phyloP scores from a whole-genome alignment of 2,888 invertebrate genomes.

The Agrochola lychnidis region DNA sequence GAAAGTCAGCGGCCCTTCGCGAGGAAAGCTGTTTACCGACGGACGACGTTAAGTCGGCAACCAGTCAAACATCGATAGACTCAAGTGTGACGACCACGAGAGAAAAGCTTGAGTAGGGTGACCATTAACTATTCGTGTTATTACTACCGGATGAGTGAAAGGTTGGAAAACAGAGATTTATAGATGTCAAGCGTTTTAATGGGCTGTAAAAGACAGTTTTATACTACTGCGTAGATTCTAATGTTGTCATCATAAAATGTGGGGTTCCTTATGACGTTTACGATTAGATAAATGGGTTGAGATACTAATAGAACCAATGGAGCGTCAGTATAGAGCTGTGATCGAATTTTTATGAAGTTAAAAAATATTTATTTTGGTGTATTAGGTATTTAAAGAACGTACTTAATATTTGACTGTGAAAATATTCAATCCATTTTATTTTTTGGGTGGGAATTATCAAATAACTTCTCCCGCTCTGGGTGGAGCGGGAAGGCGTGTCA shows the following conservation, averaged over 20 bases:
- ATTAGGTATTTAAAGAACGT: neutral
- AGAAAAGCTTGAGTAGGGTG: slow-evolving; percentile 68
- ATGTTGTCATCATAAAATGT: slow-evolving; percentile 32
- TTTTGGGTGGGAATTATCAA: no score
- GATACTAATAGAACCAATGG: neutral
- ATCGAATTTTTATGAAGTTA: neutral
- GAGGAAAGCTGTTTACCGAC: slow-evolving; percentile 70
- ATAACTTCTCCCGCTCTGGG: no score
- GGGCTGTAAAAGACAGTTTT: slow-evolving; percentile 36
- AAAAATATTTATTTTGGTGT: neutral
- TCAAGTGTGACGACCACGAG: slow-evolving; percentile 62
- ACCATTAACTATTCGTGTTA: slow-evolving; percentile 49
- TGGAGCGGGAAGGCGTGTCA: no score
- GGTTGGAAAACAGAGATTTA: slow-evolving; percentile 36
- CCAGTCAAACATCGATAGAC: slow-evolving; percentile 66
- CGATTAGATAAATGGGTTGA: slow-evolving; percentile 7
- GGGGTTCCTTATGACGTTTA: slow-evolving; percentile 27
- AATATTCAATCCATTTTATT: neutral
- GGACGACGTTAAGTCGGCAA: slow-evolving; percentile 45
- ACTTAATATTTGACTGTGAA: neutral
- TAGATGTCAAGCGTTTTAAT: slow-evolving; percentile 32
- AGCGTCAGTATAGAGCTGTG: neutral
- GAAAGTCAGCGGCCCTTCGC: slow-evolving; percentile 60
- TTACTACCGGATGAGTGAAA: slow-evolving; percentile 30
- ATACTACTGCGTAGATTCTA: slow-evolving; percentile 19